These are phyloP conservation scores for Diachrysia chrysitis DNA, from an alignment of 2,888 invertebrate species.

Conservation along the genomic window DNA sequence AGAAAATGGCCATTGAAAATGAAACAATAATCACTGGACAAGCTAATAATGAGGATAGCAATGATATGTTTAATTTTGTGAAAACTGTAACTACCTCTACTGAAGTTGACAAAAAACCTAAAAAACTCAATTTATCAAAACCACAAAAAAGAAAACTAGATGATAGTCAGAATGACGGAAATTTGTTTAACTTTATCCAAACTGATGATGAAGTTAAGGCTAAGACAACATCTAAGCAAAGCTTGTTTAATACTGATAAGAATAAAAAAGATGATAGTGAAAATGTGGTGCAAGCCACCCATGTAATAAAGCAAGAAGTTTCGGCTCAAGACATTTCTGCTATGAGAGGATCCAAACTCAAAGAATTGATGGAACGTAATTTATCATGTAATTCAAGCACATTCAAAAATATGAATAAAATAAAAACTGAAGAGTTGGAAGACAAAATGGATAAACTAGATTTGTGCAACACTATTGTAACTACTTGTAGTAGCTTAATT, in stretches of 20 bases:
- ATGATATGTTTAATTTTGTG: constrained; percentile 79
- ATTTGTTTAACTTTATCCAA: constrained; percentile 82
- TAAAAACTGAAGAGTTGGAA: constrained; percentile 74
- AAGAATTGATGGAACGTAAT: constrained; percentile 75
- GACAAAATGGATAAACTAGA: constrained; percentile 76
- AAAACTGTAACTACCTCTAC: constrained; percentile 58
- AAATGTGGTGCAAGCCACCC: constrained; percentile 34
- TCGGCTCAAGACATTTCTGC: constrained; percentile 69
- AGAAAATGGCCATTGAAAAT: constrained; percentile 72
- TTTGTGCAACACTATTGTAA: constrained; percentile 77
- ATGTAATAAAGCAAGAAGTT: constrained; percentile 42
- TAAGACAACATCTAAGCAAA: constrained; percentile 55
- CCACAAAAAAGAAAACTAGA: constrained; percentile 77
- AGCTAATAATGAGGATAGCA: constrained; percentile 40
- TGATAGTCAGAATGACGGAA: constrained; percentile 72
- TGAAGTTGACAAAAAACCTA: constrained; percentile 55
- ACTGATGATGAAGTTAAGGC: constrained; percentile 58
- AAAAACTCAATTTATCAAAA: constrained; percentile 76
- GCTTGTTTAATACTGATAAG: constrained; percentile 57
- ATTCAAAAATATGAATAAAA: constrained; percentile 67
- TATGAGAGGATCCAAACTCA: constrained; percentile 78
- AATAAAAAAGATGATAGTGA: constrained; percentile 44
- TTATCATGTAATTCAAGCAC: constrained; percentile 47
- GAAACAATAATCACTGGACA: constrained; percentile 57
- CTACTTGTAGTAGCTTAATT: constrained; percentile 75